Conservation (phyloP, 2,113 vertebrate species). For the Orycteropus afer region DNA sequence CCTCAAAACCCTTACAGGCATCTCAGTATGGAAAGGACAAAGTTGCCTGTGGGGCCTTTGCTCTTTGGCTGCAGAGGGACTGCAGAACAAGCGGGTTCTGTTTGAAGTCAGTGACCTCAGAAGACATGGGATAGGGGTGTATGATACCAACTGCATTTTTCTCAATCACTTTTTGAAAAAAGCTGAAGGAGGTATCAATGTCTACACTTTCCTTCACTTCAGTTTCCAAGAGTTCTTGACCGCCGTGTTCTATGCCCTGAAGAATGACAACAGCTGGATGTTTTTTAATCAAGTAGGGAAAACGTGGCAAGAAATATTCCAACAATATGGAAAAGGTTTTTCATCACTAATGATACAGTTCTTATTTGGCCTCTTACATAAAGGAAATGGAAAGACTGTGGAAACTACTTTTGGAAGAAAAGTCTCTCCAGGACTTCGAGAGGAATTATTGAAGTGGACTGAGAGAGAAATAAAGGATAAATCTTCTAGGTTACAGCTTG, state of each 20-base stretch:
- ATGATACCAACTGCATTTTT: slow-evolving; percentile 28
- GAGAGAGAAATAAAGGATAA: slow-evolving; percentile 49
- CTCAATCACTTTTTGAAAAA: slow-evolving; percentile 55
- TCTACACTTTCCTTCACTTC: slow-evolving; percentile 62
- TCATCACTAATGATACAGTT: slow-evolving; percentile 55
- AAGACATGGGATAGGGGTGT: slow-evolving; percentile 46
- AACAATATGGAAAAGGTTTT: slow-evolving; percentile 52
- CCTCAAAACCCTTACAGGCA: slow-evolving; percentile 42
- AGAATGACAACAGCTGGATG: slow-evolving; percentile 53
- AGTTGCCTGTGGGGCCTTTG: slow-evolving; percentile 57
- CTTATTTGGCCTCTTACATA: slow-evolving; percentile 66
- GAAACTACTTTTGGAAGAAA: slow-evolving; percentile 50
- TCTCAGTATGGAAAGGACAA: slow-evolving; percentile 44
- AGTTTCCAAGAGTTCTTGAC: slow-evolving; percentile 64
- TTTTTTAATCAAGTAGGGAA: slow-evolving; percentile 34
- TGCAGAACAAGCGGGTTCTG: slow-evolving; percentile 49
- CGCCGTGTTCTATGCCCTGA: slow-evolving; percentile 50
- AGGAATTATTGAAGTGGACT: slow-evolving; percentile 52
- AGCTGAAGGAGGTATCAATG: background rate
- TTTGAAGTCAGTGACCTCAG: slow-evolving; percentile 54
- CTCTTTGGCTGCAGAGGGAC: slow-evolving; percentile 53
- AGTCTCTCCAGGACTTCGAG: slow-evolving; percentile 23
- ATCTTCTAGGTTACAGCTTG: slow-evolving; percentile 1
- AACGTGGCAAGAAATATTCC: slow-evolving; percentile 55
- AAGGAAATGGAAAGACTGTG: slow-evolving; percentile 24